Conservation (phyloP, 2,888 invertebrate species). For the Omphaloscelis lunosa region DNA sequence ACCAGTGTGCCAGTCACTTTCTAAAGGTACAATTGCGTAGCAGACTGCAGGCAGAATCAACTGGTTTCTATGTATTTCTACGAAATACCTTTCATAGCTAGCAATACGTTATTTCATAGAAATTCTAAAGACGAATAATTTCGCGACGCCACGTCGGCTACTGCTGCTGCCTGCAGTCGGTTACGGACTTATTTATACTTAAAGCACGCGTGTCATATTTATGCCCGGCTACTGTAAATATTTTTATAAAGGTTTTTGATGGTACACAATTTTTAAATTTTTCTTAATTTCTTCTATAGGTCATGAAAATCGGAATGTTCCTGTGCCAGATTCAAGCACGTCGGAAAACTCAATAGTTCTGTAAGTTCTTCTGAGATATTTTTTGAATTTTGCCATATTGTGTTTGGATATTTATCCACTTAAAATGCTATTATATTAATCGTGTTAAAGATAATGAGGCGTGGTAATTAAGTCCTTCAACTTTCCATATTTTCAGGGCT, state of each 20-base stretch:
- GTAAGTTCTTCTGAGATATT: slow-evolving; percentile 74
- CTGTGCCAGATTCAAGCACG: slow-evolving; percentile 83
- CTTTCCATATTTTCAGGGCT: slow-evolving; percentile 68
- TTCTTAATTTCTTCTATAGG: slow-evolving; percentile 65
- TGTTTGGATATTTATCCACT: not conserved
- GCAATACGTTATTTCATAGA: too few species aligned
- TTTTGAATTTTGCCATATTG: not conserved
- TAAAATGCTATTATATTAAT: not conserved
- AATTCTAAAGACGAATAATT: too few species aligned
- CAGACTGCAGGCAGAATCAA: too few species aligned
- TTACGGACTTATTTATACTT: too few species aligned
- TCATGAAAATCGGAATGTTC: slow-evolving; percentile 68
- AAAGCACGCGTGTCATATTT: not conserved
- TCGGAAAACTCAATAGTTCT: slow-evolving; percentile 75
- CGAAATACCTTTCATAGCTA: too few species aligned
- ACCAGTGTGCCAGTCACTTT: not conserved
- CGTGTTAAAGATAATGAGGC: not conserved
- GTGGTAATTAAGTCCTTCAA: slow-evolving; percentile 7
- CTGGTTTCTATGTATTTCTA: too few species aligned
- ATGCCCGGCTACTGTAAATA: not conserved
- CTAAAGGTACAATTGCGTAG: too few species aligned
- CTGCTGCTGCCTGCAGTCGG: too few species aligned
- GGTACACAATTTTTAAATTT: not conserved
- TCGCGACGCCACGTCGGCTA: too few species aligned
- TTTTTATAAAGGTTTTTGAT: not conserved